Base-by-base conservation (phyloP, 2,113 vertebrate genomes). In the Muntiacus reevesi region DNA sequence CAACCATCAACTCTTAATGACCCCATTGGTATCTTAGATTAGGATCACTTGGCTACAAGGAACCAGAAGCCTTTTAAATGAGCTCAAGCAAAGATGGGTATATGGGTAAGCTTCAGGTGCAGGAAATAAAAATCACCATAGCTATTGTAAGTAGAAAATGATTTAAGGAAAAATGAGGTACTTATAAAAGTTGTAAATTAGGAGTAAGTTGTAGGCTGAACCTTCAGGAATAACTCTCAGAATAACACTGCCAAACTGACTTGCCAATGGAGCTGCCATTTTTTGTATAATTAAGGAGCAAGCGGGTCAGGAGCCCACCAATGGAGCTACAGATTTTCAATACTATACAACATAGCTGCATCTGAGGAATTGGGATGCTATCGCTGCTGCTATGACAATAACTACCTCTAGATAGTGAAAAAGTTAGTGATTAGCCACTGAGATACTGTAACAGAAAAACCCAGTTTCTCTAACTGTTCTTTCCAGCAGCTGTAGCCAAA, bases 51-150 rank as follows among this genome's bases (percentile, higher is more conserved):
- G 55, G 33, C 47, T 43, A 30, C 57, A 90, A 57, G 91, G 50
- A 96, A 90, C 57, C 79, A 57, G 27, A 96, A 79, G 40, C 36
- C 91, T 94, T 90, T 85, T 79, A 89, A 94, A 47, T 10, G 27
- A 89, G 55, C 7, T 79, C 47, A 55, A 55, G 36, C 47, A 76
- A 85, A 83, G 28, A 57, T 2, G 1, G 54, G 28, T 52, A 14
- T 55, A 40, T 89, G 36, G 28, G 78, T 47, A 55, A 89, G 62
- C 45, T 64, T 85, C 57, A 64, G 86, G 62, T 84, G 16, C 67
- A 78, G 36, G 86, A 93, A 93, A 89, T 45, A 93, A 78, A 89
- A 89, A 85, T 62, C 36, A 40, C 36, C 83, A 79, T 60, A 89
- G 78, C 55, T 89, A 11, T n/a, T 43, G 17, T 59, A 82, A 82